These are phyloP conservation scores for Sorex maritimensis DNA, from an alignment of 2,797 vertebrate species.

Conservation along the genomic window DNA sequence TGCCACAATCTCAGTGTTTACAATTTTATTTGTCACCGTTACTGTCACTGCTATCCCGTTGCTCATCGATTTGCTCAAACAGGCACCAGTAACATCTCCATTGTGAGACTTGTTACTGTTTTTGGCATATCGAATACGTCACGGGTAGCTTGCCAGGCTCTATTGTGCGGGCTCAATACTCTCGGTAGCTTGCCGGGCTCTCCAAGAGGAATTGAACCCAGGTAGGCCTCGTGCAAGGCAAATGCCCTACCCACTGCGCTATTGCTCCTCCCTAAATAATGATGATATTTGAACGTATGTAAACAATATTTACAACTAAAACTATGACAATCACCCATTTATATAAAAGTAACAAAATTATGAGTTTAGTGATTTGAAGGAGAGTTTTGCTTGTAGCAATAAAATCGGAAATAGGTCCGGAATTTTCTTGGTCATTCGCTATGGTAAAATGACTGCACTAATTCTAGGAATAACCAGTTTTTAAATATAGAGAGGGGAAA, in stretches of 20 bases:
- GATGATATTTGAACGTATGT: neutral
- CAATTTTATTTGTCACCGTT: neutral
- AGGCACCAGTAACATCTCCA: too few relatives aligned
- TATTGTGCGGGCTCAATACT: too few relatives aligned
- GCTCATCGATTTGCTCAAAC: too few relatives aligned
- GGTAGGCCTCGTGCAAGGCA: too few relatives aligned
- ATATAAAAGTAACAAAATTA: slow-evolving; percentile 45
- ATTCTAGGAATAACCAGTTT: neutral
- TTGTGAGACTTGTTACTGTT: too few relatives aligned
- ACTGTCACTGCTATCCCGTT: too few relatives aligned
- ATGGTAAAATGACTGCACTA: neutral
- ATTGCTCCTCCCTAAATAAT: too few relatives aligned
- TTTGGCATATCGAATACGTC: too few relatives aligned
- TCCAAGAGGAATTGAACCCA: too few relatives aligned
- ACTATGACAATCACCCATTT: neutral
- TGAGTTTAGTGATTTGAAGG: neutral
- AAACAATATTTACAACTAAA: neutral
- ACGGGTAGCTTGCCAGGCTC: too few relatives aligned
- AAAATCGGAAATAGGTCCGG: neutral
- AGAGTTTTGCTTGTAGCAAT: slow-evolving; percentile 33
- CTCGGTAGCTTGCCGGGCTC: too few relatives aligned
- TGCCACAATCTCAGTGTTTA: neutral
- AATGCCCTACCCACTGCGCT: too few relatives aligned
- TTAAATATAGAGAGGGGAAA: neutral
- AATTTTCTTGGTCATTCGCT: neutral